Percentiles rank a stretch among this genome's conserved stretches.
These are phyloP conservation scores for Ceyx melanurus DNA, from an alignment of 2,113 vertebrate species.

Conservation along the genomic window DNA sequence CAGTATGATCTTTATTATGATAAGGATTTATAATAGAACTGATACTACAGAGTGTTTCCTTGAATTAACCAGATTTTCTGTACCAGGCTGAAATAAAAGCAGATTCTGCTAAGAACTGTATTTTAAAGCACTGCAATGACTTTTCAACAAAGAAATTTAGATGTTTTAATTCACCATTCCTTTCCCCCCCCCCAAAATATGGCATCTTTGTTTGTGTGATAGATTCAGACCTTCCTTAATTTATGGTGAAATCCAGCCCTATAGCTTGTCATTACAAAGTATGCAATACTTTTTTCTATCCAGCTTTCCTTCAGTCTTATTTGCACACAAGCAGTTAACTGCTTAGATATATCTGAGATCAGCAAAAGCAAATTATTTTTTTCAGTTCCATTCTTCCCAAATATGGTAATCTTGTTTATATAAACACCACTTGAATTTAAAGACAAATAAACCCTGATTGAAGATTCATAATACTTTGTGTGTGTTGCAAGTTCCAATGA, in stretches of 20 bases:
- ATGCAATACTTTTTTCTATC: not conserved
- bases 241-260: not conserved
- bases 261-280: fast-evolving
- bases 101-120: not conserved
- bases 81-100: not conserved
- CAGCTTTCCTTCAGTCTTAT: not conserved
- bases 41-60: not conserved
- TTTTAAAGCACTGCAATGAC: not conserved
- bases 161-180: not conserved
- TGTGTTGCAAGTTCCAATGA: not conserved
- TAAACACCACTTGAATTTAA: not conserved
- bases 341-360: not conserved
- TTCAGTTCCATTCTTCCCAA: not conserved
- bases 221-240: not conserved
- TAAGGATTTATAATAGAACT: not conserved
- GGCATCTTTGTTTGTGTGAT: fast-evolving
- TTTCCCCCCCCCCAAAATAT: not conserved
- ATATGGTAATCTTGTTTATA: not conserved
- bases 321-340: not conserved
- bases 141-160: not conserved
- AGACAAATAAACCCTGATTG: not conserved
- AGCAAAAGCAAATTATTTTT: not conserved
- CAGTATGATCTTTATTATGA: not conserved
- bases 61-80: not conserved
- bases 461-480: not conserved